phyloP scores from a whole-genome alignment of 2,888 invertebrate species.

The Agrochola lota region DNA sequence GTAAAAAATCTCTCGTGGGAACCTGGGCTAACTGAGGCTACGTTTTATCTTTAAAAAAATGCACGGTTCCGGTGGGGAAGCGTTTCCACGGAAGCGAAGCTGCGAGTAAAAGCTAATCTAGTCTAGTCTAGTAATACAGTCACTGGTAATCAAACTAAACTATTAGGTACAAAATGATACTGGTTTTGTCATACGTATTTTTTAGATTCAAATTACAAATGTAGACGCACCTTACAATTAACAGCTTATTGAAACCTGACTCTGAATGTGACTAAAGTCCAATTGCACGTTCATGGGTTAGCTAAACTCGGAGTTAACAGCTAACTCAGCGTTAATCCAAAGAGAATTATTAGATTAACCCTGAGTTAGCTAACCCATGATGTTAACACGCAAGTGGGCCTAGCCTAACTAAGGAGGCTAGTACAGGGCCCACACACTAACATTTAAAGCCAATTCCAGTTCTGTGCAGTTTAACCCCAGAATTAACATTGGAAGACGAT shows the following conservation, averaged over 20 bases:
- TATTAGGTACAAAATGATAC: not conserved
- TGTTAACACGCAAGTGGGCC: no score
- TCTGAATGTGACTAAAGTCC: no score
- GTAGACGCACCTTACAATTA: constrained; percentile 1
- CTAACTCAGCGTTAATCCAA: no score
- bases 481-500: constrained; percentile 6
- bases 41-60: not conserved
- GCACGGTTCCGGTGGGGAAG: not conserved
- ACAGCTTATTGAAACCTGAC: constrained; percentile 12
- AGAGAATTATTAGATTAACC: no score
- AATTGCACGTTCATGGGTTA: no score
- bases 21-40: not conserved
- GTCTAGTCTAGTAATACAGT: not conserved
- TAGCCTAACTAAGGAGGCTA: no score
- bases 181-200: not conserved
- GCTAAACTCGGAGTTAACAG: no score
- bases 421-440: no score
- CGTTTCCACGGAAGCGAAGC: not conserved
- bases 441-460: no score
- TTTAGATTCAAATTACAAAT: not conserved
- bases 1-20: no score
- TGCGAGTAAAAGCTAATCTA: not conserved
- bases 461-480: not conserved
- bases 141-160: not conserved
- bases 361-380: no score